A percentile compares a stretch with the other conserved stretches of the same genome.
Conservation (phyloP, 2,888 invertebrate species). For the Drosophila dives region DNA sequence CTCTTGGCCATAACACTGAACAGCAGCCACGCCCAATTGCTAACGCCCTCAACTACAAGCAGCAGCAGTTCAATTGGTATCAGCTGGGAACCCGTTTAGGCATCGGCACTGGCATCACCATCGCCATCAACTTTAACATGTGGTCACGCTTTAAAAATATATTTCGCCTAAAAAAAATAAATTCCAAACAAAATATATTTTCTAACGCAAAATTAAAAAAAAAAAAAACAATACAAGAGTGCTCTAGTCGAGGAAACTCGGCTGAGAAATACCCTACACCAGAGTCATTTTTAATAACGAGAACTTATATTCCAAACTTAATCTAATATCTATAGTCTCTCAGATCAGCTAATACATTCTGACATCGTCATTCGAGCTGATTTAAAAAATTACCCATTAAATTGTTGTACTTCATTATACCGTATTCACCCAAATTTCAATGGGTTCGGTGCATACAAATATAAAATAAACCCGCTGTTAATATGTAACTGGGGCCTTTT, state of each 20-base stretch:
- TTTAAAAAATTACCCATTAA: background rate
- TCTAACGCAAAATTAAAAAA: conserved; percentile 35
- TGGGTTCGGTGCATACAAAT: background rate
- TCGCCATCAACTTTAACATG: conserved; percentile 29
- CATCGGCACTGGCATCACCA: conserved; percentile 17
- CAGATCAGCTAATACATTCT: background rate
- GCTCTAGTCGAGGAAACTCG: background rate
- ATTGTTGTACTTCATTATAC: background rate
- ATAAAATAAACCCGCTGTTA: conserved; percentile 33
- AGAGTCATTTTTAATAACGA: background rate
- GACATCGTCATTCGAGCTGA: background rate
- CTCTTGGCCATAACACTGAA: conserved; percentile 19
- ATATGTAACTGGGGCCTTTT: conserved; percentile 26
- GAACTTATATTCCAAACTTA: background rate
- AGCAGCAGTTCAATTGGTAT: conserved; percentile 47
- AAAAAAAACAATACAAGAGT: background rate
- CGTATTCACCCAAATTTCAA: background rate
- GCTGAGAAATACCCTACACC: background rate
- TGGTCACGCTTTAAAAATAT: conserved; percentile 79
- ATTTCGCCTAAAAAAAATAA: conserved; percentile 28
- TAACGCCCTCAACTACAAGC: conserved; percentile 31
- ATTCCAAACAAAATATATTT: background rate
- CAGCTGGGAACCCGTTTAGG: conserved; percentile 57
- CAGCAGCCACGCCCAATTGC: conserved; percentile 21
- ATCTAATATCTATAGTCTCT: background rate